These are phyloP conservation scores for Notothenia rossii DNA, from an alignment of 2,113 vertebrate genomes.

Conservation along the genomic window DNA sequence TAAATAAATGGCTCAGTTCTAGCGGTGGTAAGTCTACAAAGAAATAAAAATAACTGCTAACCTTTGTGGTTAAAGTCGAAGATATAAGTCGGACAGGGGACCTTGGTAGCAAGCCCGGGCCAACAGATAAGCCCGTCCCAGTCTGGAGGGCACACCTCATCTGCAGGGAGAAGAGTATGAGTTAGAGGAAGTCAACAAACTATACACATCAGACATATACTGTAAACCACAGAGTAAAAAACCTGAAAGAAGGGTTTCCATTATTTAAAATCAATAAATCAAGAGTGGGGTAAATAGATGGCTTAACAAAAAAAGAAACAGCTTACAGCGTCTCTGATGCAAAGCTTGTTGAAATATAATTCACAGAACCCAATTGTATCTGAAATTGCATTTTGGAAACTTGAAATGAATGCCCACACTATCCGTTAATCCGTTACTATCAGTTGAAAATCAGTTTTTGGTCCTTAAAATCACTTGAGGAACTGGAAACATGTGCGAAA, in stretches of 20 bases:
- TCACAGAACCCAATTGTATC: not conserved
- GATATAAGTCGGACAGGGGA: constrained; percentile 89
- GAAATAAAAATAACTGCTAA: constrained; percentile 49
- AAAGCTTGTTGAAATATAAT: not conserved
- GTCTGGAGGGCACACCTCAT: constrained; percentile 86
- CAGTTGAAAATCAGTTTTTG: not conserved
- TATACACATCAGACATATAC: not conserved
- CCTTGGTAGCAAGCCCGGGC: constrained; percentile 86
- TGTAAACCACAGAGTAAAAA: not conserved
- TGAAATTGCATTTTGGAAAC: not conserved
- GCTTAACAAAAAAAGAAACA: not conserved
- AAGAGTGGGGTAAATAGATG: not conserved
- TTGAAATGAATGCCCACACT: not conserved
- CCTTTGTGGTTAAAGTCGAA: constrained; percentile 94
- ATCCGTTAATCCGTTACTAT: not conserved
- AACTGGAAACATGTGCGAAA: not conserved
- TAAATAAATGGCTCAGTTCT: not conserved
- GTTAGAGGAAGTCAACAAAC: constrained; percentile 9
- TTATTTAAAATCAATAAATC: not conserved
- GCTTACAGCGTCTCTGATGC: not conserved
- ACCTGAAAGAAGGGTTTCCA: not conserved
- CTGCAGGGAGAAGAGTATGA: constrained; percentile 64
- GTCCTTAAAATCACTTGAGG: not conserved
- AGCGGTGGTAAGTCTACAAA: not conserved
- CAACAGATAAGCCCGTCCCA: constrained; percentile 94